Evolutionary conservation across 2,797 vertebrate species (phyloP), one percentile per base, ranked within the genome.

Genomic region (Malacoraja senta): DNA sequence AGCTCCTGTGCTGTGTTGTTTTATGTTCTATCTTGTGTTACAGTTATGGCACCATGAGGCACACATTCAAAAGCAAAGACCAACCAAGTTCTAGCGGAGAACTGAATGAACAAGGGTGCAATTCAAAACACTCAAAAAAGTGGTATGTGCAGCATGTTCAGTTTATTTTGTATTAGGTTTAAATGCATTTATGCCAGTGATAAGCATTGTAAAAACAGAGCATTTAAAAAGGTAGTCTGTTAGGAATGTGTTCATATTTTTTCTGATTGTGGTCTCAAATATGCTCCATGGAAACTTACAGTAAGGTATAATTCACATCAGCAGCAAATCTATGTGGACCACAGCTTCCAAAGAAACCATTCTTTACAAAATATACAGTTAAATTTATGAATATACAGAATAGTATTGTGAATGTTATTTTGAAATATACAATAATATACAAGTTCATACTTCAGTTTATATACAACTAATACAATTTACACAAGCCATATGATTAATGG

Each of bases 381-480:
- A 92, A 3, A 24, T 74, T 91, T 72, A 10, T 76, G 71, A 0
- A 29, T 92, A 58, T 92, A 92, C 38, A 92, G 19, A 58, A 92
- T 76, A 92, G 24, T 10, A 76, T 65, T 29, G 15, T 53, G 13
- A 91, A 44, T 44, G 38, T 65, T 72, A 74, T 88, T 88, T 17
- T 72, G 38, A 76, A 92, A 53, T 92, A 44, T 92, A 26, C 21
- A 72, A 53, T n/a, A 91, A 38, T 91, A 26, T 91, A 74, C 35
- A 91, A 91, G 90, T 91, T 72, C 32, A 74, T 38, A 29, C 9
- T 90, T 91, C 65, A 91, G 17, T 29, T 91, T 91, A 91, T 91
- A 24, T 74, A 74, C 90, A 92, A 53, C 44, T 53, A 53, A 58
- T 92, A 92, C 90, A 92, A 92, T 92, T 92, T 92, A 92, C 90